Percentiles rank a stretch among this genome's conserved stretches.
These are phyloP conservation scores for Elysia chlorotica DNA, from an alignment of 1,140 invertebrate genomes.

Conservation along the genomic window DNA sequence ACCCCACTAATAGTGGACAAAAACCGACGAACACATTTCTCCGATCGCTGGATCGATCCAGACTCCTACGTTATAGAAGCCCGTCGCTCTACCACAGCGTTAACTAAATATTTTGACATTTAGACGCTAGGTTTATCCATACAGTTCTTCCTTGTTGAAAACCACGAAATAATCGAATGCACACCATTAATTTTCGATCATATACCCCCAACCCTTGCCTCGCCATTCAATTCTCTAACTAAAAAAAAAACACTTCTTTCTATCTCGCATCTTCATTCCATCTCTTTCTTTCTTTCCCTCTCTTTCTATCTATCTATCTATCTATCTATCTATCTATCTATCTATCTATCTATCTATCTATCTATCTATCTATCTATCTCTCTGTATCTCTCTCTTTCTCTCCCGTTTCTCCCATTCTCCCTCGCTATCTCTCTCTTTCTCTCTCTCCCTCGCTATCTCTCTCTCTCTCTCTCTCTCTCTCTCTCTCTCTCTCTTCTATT, in stretches of 20 bases:
- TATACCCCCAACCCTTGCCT: no score
- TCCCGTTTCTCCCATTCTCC: background rate
- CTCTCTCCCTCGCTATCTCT: background rate
- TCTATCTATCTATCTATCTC: conserved; percentile 3
- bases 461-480: conserved; percentile 4
- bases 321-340: conserved; percentile 2
- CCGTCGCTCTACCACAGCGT: no score
- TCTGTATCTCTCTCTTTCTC: conserved; percentile 7
- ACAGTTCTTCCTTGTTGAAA: no score
- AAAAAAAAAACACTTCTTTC: no score
- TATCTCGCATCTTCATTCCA: background rate
- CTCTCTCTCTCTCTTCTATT: background rate
- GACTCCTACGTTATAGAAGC: no score
- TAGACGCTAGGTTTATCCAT: no score
- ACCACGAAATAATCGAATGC: no score
- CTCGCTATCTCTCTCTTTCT: conserved; percentile 6
- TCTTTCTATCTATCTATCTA: conserved; percentile 14
- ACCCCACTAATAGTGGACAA: background rate
- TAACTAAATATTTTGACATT: no score
- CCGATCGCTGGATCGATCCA: background rate
- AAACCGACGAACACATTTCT: background rate
- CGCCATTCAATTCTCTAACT: background rate
- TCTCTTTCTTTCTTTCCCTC: background rate
- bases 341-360: conserved; percentile 20
- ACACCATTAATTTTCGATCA: no score